Conservation (phyloP, 2,113 vertebrate genomes). For the Laticauda colubrina region DNA sequence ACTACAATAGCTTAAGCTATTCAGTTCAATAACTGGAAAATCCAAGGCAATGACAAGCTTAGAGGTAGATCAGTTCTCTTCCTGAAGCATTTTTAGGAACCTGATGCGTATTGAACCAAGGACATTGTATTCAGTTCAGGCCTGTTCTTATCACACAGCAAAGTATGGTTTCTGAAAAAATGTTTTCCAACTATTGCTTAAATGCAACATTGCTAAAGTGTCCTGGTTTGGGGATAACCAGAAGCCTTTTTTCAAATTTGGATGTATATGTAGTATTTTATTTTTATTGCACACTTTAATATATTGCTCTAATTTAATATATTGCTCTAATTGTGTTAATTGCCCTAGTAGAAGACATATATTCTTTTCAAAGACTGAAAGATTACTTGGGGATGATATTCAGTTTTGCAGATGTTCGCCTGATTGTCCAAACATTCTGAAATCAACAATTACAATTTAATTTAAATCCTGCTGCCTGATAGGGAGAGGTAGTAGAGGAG, state of each 20-base stretch:
- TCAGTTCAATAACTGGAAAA: background rate
- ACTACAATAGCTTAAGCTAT: background rate
- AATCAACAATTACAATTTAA: background rate
- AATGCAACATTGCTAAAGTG: conserved; percentile 68
- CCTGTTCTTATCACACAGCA: background rate
- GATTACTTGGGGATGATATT: background rate
- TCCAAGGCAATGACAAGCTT: background rate
- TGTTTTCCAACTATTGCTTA: conserved; percentile 70
- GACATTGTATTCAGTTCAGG: background rate
- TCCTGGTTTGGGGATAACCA: background rate
- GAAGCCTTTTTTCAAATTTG: background rate
- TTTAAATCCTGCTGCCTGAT: background rate
- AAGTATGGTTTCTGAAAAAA: conserved; percentile 49
- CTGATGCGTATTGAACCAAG: background rate
- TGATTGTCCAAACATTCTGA: background rate
- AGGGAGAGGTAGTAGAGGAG: background rate
- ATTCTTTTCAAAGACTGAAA: background rate
- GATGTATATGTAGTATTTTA: background rate
- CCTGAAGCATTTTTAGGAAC: background rate
- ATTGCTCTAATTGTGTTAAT: background rate
- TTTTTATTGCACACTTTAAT: background rate
- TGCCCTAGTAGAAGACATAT: background rate
- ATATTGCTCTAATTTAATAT: background rate
- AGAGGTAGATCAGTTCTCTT: background rate
- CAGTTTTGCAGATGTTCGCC: background rate